phyloP scores from a whole-genome alignment of 2,888 invertebrate genomes.

The Nomada hirtipes region DNA sequence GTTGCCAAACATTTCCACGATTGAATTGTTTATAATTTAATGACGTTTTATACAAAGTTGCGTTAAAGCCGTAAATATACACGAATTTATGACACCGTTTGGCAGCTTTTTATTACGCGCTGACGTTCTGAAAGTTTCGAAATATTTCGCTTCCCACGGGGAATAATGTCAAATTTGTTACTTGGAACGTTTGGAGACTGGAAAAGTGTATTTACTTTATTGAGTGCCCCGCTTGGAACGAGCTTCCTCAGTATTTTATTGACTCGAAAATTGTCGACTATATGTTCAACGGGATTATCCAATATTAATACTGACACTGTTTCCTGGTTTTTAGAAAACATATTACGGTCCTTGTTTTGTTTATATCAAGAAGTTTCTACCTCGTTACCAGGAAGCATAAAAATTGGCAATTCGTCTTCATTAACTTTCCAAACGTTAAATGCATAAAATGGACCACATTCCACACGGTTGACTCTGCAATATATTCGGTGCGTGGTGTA shows the following conservation, averaged over 20 bases:
- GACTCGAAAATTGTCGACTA: neutral
- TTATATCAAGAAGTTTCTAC: neutral
- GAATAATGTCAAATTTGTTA: too few species aligned
- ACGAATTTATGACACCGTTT: too few species aligned
- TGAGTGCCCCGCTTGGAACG: too few species aligned
- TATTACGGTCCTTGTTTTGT: neutral
- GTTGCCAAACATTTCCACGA: too few species aligned
- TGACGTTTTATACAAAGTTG: too few species aligned
- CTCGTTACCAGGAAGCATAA: neutral
- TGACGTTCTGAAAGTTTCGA: too few species aligned
- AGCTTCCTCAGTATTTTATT: neutral
- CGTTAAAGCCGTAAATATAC: too few species aligned
- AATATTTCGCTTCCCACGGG: too few species aligned
- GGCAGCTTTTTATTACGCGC: too few species aligned
- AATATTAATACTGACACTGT: neutral
- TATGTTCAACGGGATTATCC: neutral
- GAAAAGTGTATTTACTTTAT: too few species aligned
- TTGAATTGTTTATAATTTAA: too few species aligned
- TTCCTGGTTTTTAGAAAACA: neutral
- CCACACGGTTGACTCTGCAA: neutral
- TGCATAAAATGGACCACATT: neutral
- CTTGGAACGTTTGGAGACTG: too few species aligned
- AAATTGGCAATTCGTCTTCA: neutral
- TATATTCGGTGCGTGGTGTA: neutral
- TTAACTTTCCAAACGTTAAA: slow-evolving; percentile 3